Percentiles rank a stretch among this genome's conserved stretches.
Evolutionary conservation across 2,113 vertebrate genomes (phyloP).

Genomic region (human (Homo sapiens)): GRCh38 chr7:91664501-91665000

Average conservation of each 20-base stretch:
- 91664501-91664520: neutral
- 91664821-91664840: neutral
- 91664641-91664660: constrained; percentile 45
- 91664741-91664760: neutral
- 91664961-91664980: neutral
- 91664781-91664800: neutral
- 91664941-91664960: constrained; percentile 37
- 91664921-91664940: constrained; percentile 31
- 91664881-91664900: neutral
- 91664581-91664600: constrained; percentile 35
- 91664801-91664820: constrained; percentile 47
- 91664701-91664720: neutral
- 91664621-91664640: constrained; percentile 2
- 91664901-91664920: constrained; percentile 36
- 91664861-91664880: neutral
- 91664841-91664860: neutral
- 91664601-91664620: neutral
- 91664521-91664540: no score
- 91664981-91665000: neutral
- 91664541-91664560: constrained; percentile 45
- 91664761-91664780: neutral
- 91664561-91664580: constrained; percentile 46
- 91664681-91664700: neutral
- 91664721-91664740: constrained; percentile 8
- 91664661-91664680: neutral